Conservation (phyloP, 2,113 vertebrate genomes). For the Pardalotus punctatus region DNA sequence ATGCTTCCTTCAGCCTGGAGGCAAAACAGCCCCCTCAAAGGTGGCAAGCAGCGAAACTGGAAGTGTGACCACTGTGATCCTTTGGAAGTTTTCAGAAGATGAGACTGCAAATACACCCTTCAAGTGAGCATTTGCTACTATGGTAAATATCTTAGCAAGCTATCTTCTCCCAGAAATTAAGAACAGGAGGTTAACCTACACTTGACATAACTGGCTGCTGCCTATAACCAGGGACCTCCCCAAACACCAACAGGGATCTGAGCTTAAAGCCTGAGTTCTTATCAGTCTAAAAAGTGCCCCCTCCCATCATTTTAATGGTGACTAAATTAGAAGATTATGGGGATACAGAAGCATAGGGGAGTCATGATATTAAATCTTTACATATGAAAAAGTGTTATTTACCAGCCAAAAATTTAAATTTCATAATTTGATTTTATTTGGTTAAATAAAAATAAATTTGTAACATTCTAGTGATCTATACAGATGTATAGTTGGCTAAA, state of each 20-base stretch:
- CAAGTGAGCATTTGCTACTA: neutral
- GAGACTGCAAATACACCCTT: neutral
- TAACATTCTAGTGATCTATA: neutral
- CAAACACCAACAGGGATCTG: rapidly evolving
- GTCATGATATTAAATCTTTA: neutral
- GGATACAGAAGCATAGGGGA: neutral
- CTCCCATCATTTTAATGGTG: neutral
- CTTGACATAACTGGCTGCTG: neutral
- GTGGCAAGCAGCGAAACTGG: neutral
- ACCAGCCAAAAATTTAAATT: neutral
- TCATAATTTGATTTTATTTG: neutral
- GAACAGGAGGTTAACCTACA: neutral
- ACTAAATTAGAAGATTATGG: neutral
- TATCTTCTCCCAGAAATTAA: neutral
- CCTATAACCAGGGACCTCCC: neutral
- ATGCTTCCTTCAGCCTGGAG: neutral
- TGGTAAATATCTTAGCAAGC: neutral
- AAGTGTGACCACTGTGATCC: neutral
- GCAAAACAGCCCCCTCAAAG: neutral
- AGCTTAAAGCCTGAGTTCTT: neutral
- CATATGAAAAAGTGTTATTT: neutral
- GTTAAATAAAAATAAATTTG: neutral
- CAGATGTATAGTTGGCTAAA: neutral
- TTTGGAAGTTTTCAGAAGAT: neutral
- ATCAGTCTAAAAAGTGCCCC: neutral